phyloP scores from a whole-genome alignment of 2,888 invertebrate species.

The Actias luna region DNA sequence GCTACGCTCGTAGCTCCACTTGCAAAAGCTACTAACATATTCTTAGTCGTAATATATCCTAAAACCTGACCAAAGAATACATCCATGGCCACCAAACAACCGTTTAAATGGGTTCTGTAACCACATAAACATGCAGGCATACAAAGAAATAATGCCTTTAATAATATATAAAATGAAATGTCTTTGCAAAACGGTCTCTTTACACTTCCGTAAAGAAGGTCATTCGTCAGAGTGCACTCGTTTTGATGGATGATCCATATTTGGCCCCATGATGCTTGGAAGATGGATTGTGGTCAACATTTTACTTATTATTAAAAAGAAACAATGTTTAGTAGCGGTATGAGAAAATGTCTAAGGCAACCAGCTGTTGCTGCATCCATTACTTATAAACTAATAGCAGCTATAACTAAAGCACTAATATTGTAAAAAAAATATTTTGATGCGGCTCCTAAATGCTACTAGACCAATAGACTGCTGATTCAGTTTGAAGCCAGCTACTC shows the following conservation, averaged over 20 bases:
- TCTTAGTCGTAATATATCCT: no score
- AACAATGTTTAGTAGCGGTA: background rate
- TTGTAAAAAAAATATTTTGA: background rate
- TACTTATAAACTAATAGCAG: background rate
- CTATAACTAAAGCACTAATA: background rate
- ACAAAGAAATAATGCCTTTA: no score
- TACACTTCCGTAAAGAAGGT: background rate
- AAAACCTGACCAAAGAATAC: no score
- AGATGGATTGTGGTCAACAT: constrained; percentile 5
- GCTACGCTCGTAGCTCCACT: no score
- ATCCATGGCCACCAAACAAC: no score
- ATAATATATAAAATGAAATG: background rate
- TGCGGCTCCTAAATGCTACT: no score
- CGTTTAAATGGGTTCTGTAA: no score
- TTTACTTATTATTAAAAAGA: background rate
- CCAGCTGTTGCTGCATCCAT: background rate
- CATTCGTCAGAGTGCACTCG: background rate
- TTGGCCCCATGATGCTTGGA: background rate
- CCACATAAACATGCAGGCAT: no score
- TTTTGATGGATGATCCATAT: background rate
- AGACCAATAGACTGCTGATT: no score
- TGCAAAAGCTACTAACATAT: no score
- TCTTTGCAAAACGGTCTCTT: background rate
- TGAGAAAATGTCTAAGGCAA: background rate
- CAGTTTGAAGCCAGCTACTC: no score